Evolutionary conservation across 2,888 invertebrate genomes (phyloP).

Genomic region (Melanchra persicariae): DNA sequence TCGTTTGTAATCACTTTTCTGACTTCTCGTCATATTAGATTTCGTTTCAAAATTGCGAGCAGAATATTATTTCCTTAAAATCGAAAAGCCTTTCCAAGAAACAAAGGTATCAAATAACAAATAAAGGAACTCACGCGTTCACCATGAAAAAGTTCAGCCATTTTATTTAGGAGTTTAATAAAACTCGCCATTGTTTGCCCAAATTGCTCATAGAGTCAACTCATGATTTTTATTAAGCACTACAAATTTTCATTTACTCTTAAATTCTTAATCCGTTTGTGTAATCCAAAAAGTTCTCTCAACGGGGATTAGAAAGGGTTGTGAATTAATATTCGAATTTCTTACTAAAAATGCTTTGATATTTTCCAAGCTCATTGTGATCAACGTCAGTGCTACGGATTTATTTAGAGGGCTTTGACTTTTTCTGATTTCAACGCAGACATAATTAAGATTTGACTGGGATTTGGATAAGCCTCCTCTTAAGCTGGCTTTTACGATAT

Average conservation of each 20-base stretch:
- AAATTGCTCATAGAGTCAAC: conserved; percentile 25
- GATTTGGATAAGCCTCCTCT: conserved; percentile 9
- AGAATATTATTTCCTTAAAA: conserved; percentile 3
- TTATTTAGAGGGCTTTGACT: conserved; percentile 8
- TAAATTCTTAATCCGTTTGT: conserved; percentile 37
- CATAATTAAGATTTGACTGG: conserved; percentile 28
- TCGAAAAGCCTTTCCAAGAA: conserved; percentile 19
- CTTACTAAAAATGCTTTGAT: conserved; percentile 37
- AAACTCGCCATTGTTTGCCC: neutral
- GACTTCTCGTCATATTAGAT: conserved; percentile 18
- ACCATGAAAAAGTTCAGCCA: conserved; percentile 16
- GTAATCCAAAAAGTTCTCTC: conserved; percentile 39
- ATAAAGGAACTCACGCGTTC: conserved; percentile 19
- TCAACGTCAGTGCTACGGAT: conserved; percentile 26
- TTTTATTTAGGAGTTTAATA: conserved; percentile 11
- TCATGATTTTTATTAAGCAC: conserved; percentile 1
- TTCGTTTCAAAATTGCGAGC: conserved; percentile 12
- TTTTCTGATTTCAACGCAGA: conserved; percentile 37
- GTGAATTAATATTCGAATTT: conserved; percentile 49
- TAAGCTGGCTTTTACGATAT: neutral
- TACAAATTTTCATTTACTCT: conserved; percentile 42
- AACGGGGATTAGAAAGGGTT: conserved; percentile 54
- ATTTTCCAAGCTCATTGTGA: conserved; percentile 45
- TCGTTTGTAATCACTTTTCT: neutral
- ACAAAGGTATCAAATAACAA: conserved; percentile 20